Percentiles rank a stretch among this genome's conserved stretches.
These are phyloP conservation scores for Rhodeus uyekii DNA, from an alignment of 2,797 vertebrate genomes.

Conservation along the genomic window DNA sequence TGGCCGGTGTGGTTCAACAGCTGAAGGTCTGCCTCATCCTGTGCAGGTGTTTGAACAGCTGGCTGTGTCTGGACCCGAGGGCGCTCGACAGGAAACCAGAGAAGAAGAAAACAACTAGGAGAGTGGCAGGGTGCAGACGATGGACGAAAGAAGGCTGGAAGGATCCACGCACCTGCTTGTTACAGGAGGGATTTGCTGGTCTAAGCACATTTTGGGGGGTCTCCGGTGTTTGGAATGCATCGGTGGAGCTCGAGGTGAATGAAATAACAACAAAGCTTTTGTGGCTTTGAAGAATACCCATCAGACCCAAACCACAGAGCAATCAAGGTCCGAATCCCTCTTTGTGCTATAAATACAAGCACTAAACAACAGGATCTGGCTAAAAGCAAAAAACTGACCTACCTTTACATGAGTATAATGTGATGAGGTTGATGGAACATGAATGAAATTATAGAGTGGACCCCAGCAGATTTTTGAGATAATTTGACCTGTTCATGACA, in stretches of 20 bases:
- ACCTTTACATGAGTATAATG: neutral
- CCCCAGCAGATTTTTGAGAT: neutral
- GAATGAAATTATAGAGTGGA: neutral
- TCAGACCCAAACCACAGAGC: conserved; percentile 43
- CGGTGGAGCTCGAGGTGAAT: conserved; percentile 52
- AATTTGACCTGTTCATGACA: neutral
- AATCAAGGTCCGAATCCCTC: conserved; percentile 52
- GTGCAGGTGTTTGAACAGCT: conserved; percentile 72
- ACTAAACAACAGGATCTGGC: conserved; percentile 64
- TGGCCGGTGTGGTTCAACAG: conserved; percentile 64
- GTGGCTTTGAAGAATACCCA: neutral
- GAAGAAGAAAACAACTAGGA: conserved; percentile 47
- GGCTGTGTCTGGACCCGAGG: conserved; percentile 67
- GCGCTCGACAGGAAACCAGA: conserved; percentile 58
- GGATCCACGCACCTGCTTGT: conserved; percentile 44
- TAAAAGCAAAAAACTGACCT: neutral
- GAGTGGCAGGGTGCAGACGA: conserved; percentile 46
- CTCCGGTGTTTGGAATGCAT: conserved; percentile 45
- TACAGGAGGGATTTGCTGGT: conserved; percentile 35
- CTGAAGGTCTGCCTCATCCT: conserved; percentile 68
- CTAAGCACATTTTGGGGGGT: conserved; percentile 42
- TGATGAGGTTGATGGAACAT: neutral
- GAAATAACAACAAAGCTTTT: conserved; percentile 52
- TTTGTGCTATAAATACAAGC: conserved; percentile 70
- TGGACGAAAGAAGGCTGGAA: conserved; percentile 26